Evolutionary conservation across 2,113 vertebrate genomes (phyloP), one percentile per base, ranked within the genome.

Genomic region (Protobothrops mucrosquamatus): DNA sequence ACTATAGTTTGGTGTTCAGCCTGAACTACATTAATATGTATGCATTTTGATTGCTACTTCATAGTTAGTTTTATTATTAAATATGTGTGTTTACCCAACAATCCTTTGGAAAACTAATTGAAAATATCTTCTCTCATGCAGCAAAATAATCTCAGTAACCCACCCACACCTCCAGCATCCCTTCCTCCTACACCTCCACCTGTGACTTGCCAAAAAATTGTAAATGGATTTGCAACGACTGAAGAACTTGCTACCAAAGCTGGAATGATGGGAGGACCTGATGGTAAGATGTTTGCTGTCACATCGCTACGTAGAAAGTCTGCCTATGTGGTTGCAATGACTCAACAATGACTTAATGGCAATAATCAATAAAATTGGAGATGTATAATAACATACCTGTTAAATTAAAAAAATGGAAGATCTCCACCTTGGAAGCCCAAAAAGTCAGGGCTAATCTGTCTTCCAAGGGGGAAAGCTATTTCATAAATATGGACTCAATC

Each of bases 91-190:
- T 85, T 74, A 4, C 52, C 39, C 11, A 85, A 29, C 93, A 90
- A 92, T 88, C 92, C 94, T 93, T 94, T 94, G 26, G 4, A 0
- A 20, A n/a, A 20, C 93, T 97, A 95, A 97, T 91, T 52, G 92
- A 87, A 56, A 20, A 92, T 96, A 94, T 94, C 95, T 96, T 95
- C 26, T 97, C 95, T 96, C 96, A 20, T 94, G 94, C 98, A 99
- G 98, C 99, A 99, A 98, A 99, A 99, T 97, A 99, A 99, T 95
- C 97, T 99, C 96, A 99, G 99, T 97, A 99, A 99, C 95, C 99
- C 99, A 91, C 99, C 99, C 15, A 99, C 99, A 0, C 99, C 99
- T 0, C 99, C 99, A 1, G 99, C 99, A 93, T 99, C 99, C 52
- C 98, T 99, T 91, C 99, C 99, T 89, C 99, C 99, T 90, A 99